Evolutionary conservation across 1,140 invertebrate genomes (phyloP).

Genomic region (Brachionus angularis): DNA sequence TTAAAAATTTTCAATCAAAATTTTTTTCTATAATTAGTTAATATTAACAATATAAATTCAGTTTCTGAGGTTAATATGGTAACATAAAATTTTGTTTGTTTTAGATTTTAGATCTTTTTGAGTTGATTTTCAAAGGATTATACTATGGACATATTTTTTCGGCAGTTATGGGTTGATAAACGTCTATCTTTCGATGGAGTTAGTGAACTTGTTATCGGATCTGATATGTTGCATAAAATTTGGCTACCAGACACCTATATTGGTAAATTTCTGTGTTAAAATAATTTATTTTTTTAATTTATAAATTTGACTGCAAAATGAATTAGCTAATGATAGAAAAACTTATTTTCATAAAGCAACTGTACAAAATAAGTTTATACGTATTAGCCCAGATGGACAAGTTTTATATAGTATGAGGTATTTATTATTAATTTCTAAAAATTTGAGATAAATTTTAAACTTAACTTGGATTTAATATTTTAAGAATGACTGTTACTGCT

Average conservation of each 20-base stretch:
- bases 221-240: constrained; percentile 92
- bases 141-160: constrained; percentile 96
- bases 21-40: neutral
- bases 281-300: constrained; percentile 59
- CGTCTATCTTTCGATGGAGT: constrained; percentile 80
- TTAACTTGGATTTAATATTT: constrained; percentile 46
- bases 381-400: constrained; percentile 59
- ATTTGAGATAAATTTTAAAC: neutral
- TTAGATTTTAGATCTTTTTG: no score
- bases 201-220: constrained; percentile 62
- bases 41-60: constrained; percentile 77
- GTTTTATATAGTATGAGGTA: constrained; percentile 58
- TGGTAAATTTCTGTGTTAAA: constrained; percentile 33
- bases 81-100: constrained; percentile 21
- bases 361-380: constrained; percentile 67
- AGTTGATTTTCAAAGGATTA: constrained; percentile 94
- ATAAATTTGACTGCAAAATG: no score
- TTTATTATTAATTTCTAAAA: neutral
- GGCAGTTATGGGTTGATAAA: constrained; percentile 94
- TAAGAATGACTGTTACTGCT: constrained; percentile 88
- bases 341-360: constrained; percentile 96
- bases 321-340: constrained; percentile 91
- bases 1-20: neutral
- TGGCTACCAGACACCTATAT: constrained; percentile 87
- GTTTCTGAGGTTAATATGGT: constrained; percentile 99